A percentile compares a stretch with the other conserved stretches of the same genome.
Conservation (phyloP, 2,888 invertebrate species). For the Epinotia nisella region DNA sequence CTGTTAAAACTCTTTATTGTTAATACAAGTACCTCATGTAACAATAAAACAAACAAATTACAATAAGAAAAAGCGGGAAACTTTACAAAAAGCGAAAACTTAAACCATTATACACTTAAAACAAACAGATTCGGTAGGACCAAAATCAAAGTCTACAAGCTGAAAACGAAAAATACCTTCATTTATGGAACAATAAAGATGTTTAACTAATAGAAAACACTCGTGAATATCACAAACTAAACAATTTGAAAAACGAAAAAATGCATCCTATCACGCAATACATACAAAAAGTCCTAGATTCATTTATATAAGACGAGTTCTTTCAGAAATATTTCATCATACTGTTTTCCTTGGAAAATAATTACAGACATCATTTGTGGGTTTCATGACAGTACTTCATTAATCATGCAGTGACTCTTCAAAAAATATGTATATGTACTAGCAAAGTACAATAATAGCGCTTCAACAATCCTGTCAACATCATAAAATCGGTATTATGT, state of each 20-base stretch:
- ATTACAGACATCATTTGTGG: not conserved
- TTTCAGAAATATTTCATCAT: not conserved
- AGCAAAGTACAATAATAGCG: not conserved
- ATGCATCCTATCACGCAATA: constrained; percentile 24
- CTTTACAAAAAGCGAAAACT: constrained; percentile 39
- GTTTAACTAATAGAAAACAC: constrained; percentile 19
- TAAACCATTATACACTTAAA: constrained; percentile 37
- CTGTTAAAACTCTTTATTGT: constrained; percentile 47
- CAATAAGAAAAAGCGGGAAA: constrained; percentile 36
- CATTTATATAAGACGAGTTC: not conserved
- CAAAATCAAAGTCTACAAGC: constrained; percentile 25
- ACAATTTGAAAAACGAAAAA: constrained; percentile 37
- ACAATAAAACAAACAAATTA: constrained; percentile 43
- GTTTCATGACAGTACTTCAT: not conserved
- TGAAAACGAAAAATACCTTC: constrained; percentile 32
- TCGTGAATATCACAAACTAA: constrained; percentile 14
- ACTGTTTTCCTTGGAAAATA: not conserved
- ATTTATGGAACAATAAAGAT: constrained; percentile 17
- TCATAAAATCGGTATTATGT: no score
- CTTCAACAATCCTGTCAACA: no score
- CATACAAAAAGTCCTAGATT: constrained; percentile 21
- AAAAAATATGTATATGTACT: not conserved
- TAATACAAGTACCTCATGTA: constrained; percentile 54
- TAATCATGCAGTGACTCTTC: not conserved
- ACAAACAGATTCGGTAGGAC: constrained; percentile 27